Evolutionary conservation across 2,797 vertebrate genomes (phyloP), one percentile per base, ranked within the genome.

Genomic region (Coilia nasus): DNA sequence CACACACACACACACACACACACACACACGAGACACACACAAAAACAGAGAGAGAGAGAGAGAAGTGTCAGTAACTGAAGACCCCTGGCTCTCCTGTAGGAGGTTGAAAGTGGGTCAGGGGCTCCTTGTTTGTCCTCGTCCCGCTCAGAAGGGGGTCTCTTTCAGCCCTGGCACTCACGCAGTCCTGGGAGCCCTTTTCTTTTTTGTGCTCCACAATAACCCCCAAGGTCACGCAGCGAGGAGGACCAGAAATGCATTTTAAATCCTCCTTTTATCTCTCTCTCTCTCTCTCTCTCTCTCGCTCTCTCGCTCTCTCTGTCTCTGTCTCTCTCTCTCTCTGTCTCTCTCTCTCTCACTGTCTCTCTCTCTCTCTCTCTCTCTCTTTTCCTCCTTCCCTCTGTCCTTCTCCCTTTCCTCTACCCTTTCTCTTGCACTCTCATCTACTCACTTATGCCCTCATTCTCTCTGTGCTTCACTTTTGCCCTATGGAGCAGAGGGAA

Each of bases 221-320:
- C 71, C 71, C 71, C 71, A 78, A 78, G 71, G 71, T 41, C 71
- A 78, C 71, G 6, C 15, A 44, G 71, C 17, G 62, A 31, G 4
- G 28, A 75, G 67, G 31, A 41, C 71, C 71, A 78, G 71, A 78
- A 78, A 78, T 41, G 35, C 71, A 44, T 78, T 78, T 44, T 78
- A 78, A 78, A 78, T 75, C 28, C 31, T 78, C 35, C 19, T 44
- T 78, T 78, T 78, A 41, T 78, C 71, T 44, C 2, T 5, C 59
- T 23, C n/a, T 25, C 59, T n/a, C 59, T 23, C n/a, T 60, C 59
- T n/a, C n/a, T 60, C 21, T 6, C 21, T 3, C 62, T 25, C 62
- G 3, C 35, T 41, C 35, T 41, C 35, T 41, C 35, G 2, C 35
- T 41, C 35, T 41, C 35, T 41, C 50, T 41, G 2, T 54, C 50